These are phyloP conservation scores for Chorisops tibialis DNA, from an alignment of 2,888 invertebrate species.

Conservation along the genomic window DNA sequence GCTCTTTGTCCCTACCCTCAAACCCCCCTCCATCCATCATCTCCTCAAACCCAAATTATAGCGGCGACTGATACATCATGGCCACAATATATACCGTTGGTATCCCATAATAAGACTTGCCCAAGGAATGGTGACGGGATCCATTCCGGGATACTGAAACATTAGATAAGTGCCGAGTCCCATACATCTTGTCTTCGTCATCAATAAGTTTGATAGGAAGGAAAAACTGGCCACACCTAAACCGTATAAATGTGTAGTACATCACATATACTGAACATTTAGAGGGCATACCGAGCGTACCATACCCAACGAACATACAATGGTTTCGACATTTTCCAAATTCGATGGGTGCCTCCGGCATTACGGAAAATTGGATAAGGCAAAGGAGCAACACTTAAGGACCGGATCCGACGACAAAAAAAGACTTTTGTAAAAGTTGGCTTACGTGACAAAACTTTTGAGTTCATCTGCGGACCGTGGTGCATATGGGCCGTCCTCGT, in stretches of 20 bases:
- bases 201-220: background rate
- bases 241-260: background rate
- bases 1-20: no score
- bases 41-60: background rate
- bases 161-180: no score
- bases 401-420: background rate
- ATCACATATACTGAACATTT: background rate
- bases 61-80: background rate
- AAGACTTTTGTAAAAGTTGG: slow-evolving; percentile 4
- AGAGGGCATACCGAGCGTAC: background rate
- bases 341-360: background rate
- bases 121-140: background rate
- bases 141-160: no score
- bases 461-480: background rate
- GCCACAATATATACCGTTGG: background rate
- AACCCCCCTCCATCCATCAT: background rate
- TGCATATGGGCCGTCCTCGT: background rate
- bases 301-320: background rate
- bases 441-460: slow-evolving; percentile 12
- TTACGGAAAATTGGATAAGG: slow-evolving; percentile 3
- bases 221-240: background rate
- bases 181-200: background rate
- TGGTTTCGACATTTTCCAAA: no score
- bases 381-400: background rate
- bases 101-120: no score